Base-by-base conservation (phyloP, 2,797 vertebrate genomes). In the Alauda arvensis region DNA sequence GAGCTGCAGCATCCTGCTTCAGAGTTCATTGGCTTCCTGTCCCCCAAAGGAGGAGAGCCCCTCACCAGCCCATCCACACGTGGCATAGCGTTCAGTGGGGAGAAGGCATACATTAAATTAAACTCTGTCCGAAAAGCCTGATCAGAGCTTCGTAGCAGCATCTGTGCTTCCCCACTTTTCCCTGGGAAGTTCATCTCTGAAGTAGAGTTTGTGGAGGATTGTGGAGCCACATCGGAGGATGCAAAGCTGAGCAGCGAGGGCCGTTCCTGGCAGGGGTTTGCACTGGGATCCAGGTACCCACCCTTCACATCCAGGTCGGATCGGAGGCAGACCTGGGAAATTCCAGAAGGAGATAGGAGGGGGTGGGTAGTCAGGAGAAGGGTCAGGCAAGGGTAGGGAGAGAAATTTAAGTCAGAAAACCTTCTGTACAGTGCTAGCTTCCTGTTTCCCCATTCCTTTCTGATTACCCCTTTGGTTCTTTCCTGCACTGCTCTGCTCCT, bases 31-130 rank as follows among this genome's bases (percentile, higher is more conserved):
- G 97, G 97, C 86, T 97, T 98, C 85, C 97, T 97, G 45, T 99
- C 99, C 4, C 96, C 96, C 65, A 96, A 88, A n/a, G 96, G 96
- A 74, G 96, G 96, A 91, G 97, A 97, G 4, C 96, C 96, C 87
- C 92, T 93, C 78, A 95, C 93, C 31, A 97, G 75, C 78, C 97
- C 97, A 90, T 98, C 98, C 23, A 96, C 96, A 82, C 97, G 97
- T 70, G 97, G 97, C 97, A 99, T 99, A 93, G 99, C 98, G 37
- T 99, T 99, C 97, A 99, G 94, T 60, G 99, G 99, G 56, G 99
- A 99, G 95, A 99, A 99, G 96, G 99, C 98, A 96, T 99, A 99
- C 97, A 99, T 99, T 95, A 99, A 98, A 96, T 99, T 99, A 97
- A 99, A 99, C 96, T 99, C 99, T 97, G 99, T 99, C 98, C 98